These are phyloP conservation scores for Steinernema scapterisci DNA, from an alignment of 2,888 invertebrate species.

Conservation along the genomic window DNA sequence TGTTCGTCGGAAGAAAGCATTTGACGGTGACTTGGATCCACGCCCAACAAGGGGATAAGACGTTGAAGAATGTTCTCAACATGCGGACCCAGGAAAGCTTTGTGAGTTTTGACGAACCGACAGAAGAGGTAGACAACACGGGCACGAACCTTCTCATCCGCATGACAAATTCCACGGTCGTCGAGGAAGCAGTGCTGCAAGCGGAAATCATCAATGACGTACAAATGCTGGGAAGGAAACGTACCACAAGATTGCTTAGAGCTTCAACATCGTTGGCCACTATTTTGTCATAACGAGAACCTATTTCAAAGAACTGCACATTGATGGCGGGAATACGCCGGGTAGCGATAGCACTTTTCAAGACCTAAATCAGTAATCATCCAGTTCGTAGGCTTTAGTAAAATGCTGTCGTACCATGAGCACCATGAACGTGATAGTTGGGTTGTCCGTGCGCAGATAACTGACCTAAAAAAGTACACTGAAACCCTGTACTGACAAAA, in stretches of 20 bases:
- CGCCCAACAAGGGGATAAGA: slow-evolving; percentile 71
- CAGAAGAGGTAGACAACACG: slow-evolving; percentile 73
- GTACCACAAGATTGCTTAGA: slow-evolving; percentile 23
- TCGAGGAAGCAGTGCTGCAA: slow-evolving; percentile 70
- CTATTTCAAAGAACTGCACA: slow-evolving; percentile 71
- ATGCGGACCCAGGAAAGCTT: slow-evolving; percentile 67
- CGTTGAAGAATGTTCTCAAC: slow-evolving; percentile 56
- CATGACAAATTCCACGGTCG: slow-evolving; percentile 71
- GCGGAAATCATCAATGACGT: slow-evolving; percentile 31
- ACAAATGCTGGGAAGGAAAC: slow-evolving; percentile 69
- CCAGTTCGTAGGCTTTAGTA: too few species aligned
- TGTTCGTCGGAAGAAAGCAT: slow-evolving; percentile 72
- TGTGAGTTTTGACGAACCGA: slow-evolving; percentile 72
- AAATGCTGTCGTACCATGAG: neutral
- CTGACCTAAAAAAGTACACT: neutral
- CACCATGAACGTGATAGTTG: neutral
- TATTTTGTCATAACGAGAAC: slow-evolving; percentile 73
- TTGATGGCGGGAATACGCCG: slow-evolving; percentile 70
- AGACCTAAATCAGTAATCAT: slow-evolving; percentile 61
- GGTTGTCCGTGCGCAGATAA: neutral
- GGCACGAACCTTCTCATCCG: slow-evolving; percentile 71
- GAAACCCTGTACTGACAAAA: neutral
- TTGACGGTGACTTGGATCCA: slow-evolving; percentile 68
- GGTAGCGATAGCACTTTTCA: slow-evolving; percentile 70
- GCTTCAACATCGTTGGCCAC: slow-evolving; percentile 71